Conservation (phyloP, 2,113 vertebrate genomes). For the Heterotis niloticus region DNA sequence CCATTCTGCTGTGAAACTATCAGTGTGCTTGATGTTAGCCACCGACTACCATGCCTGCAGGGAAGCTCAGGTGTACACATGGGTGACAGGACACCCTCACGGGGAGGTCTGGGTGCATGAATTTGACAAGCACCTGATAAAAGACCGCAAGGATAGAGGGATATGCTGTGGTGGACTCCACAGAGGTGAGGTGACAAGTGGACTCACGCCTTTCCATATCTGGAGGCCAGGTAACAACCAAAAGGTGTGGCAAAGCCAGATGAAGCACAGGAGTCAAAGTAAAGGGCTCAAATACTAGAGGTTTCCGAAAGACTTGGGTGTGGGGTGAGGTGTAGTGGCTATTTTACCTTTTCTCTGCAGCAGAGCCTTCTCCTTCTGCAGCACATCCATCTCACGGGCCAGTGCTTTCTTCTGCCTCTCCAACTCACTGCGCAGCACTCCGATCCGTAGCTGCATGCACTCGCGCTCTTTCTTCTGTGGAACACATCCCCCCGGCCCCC, state of each 20-base stretch:
- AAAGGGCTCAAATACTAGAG: background rate
- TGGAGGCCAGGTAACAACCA: background rate
- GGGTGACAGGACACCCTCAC: no score
- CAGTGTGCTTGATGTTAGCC: no score
- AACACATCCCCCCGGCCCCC: conserved; percentile 24
- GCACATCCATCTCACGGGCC: conserved; percentile 72
- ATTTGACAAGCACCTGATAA: no score
- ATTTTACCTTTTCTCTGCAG: conserved; percentile 78
- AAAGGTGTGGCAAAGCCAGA: background rate
- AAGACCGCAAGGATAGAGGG: no score
- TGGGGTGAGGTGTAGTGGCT: background rate
- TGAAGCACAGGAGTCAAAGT: background rate
- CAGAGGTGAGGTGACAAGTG: background rate
- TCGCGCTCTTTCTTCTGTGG: conserved; percentile 89
- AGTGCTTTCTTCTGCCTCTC: conserved; percentile 87
- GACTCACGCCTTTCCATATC: background rate
- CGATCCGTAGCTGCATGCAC: conserved; percentile 86
- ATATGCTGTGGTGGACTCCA: no score
- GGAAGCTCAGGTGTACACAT: no score
- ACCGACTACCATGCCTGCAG: no score
- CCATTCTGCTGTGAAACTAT: no score
- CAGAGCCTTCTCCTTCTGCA: conserved; percentile 74
- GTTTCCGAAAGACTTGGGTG: conserved; percentile 31
- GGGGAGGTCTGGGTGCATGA: no score
- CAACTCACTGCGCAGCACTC: conserved; percentile 85